phyloP scores from a whole-genome alignment of 2,113 vertebrate species.

The Sclerurus mexicanus region DNA sequence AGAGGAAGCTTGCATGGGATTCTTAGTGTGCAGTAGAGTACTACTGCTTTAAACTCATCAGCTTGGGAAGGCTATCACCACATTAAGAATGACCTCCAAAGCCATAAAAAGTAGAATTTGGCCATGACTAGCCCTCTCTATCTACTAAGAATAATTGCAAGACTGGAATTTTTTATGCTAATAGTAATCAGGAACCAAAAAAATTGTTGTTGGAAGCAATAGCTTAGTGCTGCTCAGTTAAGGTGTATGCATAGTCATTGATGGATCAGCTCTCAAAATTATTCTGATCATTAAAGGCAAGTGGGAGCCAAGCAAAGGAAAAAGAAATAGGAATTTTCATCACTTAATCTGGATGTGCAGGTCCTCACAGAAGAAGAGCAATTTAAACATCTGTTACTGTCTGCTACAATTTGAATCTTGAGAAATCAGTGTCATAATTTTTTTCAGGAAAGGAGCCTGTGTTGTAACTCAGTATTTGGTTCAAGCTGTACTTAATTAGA shows the following conservation, averaged over 20 bases:
- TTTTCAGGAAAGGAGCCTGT: not conserved
- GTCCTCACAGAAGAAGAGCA: not conserved
- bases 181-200: not conserved
- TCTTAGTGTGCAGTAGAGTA: not conserved
- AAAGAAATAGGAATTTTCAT: not conserved
- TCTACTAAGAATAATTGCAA: not conserved
- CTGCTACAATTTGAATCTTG: not conserved
- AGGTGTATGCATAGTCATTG: not conserved
- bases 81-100: not conserved
- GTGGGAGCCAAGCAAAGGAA: not conserved
- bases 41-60: not conserved
- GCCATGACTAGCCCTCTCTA: not conserved
- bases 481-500: constrained; percentile 1
- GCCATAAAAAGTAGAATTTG: not conserved
- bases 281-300: not conserved
- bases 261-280: not conserved
- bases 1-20: not conserved
- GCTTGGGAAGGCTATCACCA: not conserved
- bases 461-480: not conserved
- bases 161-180: not conserved
- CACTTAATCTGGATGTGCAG: not conserved
- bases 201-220: not conserved
- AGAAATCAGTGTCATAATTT: not conserved
- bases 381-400: not conserved
- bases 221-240: not conserved